These are phyloP conservation scores for Ibycter americanus DNA, from an alignment of 2,797 vertebrate species.

Conservation along the genomic window DNA sequence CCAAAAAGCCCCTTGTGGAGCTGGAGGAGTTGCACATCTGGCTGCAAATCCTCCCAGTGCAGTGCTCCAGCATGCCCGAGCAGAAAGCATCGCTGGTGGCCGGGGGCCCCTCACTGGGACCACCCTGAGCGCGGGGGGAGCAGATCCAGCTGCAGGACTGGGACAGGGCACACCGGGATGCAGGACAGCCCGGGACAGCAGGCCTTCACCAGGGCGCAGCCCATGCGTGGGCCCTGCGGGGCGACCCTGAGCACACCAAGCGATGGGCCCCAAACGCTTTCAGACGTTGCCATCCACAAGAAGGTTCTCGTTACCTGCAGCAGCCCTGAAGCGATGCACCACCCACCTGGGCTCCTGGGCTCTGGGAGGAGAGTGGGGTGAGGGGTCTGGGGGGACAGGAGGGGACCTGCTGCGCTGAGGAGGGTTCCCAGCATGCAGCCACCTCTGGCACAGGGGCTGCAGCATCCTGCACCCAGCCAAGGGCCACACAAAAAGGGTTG, in stretches of 20 bases:
- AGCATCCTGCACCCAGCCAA: not conserved
- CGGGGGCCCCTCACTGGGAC: not conserved
- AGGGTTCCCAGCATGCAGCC: not conserved
- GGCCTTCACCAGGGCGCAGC: not conserved
- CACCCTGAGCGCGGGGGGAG: rapidly evolving
- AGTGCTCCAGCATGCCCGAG: rapidly evolving
- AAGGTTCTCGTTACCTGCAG: not conserved
- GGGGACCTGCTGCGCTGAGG: not conserved
- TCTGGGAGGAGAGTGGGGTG: rapidly evolving
- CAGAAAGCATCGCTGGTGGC: rapidly evolving
- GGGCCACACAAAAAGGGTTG: not conserved
- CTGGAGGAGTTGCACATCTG: not conserved
- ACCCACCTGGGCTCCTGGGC: too few species aligned
- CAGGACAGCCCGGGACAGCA: not conserved
- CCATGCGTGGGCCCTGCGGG: rapidly evolving
- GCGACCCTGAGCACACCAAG: too few species aligned
- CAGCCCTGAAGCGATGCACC: not conserved
- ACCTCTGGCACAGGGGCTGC: not conserved
- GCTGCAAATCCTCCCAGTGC: not conserved
- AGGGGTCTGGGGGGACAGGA: not conserved
- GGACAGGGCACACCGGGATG: not conserved
- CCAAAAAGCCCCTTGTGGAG: not conserved
- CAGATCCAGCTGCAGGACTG: not conserved
- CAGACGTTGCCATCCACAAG: not conserved
- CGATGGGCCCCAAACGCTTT: rapidly evolving